Conservation (phyloP, 2,888 invertebrate species). For the Lepetodrilus schrolli region DNA sequence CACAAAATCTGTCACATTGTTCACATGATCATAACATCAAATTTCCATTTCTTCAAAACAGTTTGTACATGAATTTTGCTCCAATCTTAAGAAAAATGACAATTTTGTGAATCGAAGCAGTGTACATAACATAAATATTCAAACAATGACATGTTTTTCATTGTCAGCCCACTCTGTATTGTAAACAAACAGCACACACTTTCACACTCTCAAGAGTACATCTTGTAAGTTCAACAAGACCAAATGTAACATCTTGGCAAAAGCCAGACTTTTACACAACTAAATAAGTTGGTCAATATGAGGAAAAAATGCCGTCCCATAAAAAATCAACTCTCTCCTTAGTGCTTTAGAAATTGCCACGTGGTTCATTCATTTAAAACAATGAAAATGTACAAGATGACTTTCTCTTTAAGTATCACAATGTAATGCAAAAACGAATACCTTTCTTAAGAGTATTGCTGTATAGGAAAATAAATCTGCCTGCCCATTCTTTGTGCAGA, state of each 20-base stretch:
- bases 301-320: constrained; percentile 27
- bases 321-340: constrained; percentile 26
- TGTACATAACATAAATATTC: too few relatives aligned
- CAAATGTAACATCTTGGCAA: constrained; percentile 23
- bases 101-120: too few relatives aligned
- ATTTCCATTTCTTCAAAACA: too few relatives aligned
- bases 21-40: too few relatives aligned
- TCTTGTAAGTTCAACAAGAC: background rate
- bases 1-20: too few relatives aligned
- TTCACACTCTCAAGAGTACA: too few relatives aligned
- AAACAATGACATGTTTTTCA: too few relatives aligned
- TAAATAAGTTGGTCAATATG: constrained; percentile 20
- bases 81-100: too few relatives aligned
- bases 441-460: constrained; percentile 20
- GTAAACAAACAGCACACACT: too few relatives aligned
- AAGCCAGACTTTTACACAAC: constrained; percentile 27
- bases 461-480: background rate
- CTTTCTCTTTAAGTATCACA: constrained; percentile 18
- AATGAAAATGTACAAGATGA: constrained; percentile 10
- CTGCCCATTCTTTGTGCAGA: constrained; percentile 13
- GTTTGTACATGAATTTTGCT: too few relatives aligned
- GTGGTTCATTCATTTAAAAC: constrained; percentile 8
- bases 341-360: constrained; percentile 17
- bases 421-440: constrained; percentile 6
- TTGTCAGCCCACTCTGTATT: too few relatives aligned